Base-by-base conservation (phyloP, 2,113 vertebrate species). In the Cyrtonyx montezumae region DNA sequence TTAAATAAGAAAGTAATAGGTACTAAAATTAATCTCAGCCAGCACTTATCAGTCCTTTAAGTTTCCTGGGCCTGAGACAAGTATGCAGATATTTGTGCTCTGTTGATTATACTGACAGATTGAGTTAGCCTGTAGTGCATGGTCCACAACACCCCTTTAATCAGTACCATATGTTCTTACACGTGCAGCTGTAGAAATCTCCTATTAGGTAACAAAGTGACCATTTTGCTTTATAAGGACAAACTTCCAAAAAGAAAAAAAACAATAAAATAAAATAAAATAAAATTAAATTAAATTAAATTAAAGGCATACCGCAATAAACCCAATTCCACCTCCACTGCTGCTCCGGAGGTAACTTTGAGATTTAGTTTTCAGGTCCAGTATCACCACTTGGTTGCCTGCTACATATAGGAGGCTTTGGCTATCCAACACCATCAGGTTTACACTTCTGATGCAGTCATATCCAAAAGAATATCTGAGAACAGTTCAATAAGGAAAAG, bases 381-480 rank as follows among this genome's bases (percentile, higher is more conserved):
- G 88, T 40, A 99, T 68, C 48, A 99, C 70, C 34, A 99, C 87
- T 21, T 98, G 88, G 89, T 99, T 99, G 13, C 99, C 99, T n/a
- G 99, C 99, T 32, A 99, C 91, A 36, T 98, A 99, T 15, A 98
- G 32, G 79, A 99, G 40, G 1, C 97, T 99, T 11, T 59, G 80
- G 63, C 94, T 97, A 58, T 99, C 98, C 95, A 99, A 95, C 69
- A 98, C 88, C 63, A 98, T 98, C 37, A 99, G 97, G 93, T 99
- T 99, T 46, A 95, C 97, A 37, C 98, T 96, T 91, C 97, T 98
- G 28, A 80, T 96, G 62, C 98, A 98, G 95, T 99, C 99, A 84
- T 99, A 99, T 12, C 99, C 99, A 93, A 99, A 99, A 22, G 98
- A 99, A 97, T 99, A 97, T 84, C 99, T 99, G 97, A 75, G 9